Conservation (phyloP, 92 coral and sea anemone species). For the Porites cylindrica region DNA sequence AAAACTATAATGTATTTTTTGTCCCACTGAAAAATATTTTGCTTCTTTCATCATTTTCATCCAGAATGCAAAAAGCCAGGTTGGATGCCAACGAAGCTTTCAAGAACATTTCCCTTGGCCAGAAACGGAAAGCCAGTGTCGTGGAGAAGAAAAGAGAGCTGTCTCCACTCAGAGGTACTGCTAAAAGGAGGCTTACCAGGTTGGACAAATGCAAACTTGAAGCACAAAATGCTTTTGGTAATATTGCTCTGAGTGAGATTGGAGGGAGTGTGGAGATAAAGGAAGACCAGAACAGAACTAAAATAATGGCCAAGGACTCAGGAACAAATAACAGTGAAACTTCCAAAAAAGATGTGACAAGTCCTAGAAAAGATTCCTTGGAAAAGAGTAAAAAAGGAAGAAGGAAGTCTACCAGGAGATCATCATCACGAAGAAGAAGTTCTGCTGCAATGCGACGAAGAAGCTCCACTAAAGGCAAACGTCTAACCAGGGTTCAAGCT, state of each 20-base stretch:
- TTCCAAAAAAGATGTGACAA: conserved; percentile 8
- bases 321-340: not conserved
- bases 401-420: conserved; percentile 33
- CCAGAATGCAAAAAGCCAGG: conserved; percentile 83
- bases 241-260: conserved; percentile 47
- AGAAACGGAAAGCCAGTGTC: conserved; percentile 31
- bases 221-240: conserved; percentile 70
- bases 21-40: too few species aligned
- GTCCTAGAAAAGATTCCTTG: conserved; percentile 9
- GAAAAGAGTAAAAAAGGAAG: conserved; percentile 2
- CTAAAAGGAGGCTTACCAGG: conserved; percentile 60
- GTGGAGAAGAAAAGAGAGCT: conserved; percentile 34
- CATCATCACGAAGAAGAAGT: conserved; percentile 24
- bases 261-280: conserved; percentile 1
- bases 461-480: conserved; percentile 26
- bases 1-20: too few species aligned
- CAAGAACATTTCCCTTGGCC: conserved; percentile 76
- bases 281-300: not conserved
- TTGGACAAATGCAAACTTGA: conserved; percentile 70
- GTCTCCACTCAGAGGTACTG: not conserved
- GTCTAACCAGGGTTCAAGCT: conserved; percentile 63
- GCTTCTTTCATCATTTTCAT: not conserved
- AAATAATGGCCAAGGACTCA: not conserved
- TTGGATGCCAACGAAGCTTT: conserved; percentile 80
- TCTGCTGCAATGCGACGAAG: conserved; percentile 7